A percentile compares a stretch with the other conserved stretches of the same genome.
Conservation (phyloP, 2,888 invertebrate genomes). For the Apamea anceps region DNA sequence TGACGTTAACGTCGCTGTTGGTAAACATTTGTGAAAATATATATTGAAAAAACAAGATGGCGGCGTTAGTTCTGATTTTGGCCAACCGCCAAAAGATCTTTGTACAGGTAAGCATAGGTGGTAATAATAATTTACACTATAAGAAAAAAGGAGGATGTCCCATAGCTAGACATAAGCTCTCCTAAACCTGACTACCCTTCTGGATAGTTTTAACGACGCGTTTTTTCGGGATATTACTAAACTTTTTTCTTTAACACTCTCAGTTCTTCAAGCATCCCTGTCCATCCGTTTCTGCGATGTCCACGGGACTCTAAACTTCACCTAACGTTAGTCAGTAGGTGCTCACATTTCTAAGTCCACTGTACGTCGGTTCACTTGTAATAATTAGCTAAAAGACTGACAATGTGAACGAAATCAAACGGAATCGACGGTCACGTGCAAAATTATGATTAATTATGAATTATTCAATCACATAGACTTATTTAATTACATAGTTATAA, state of each 20-base stretch:
- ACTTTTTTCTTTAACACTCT: slow-evolving; percentile 15
- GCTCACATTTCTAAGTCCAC: slow-evolving; percentile 66
- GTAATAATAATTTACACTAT: not conserved
- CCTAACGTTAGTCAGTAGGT: slow-evolving; percentile 60
- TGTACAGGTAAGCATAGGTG: not conserved
- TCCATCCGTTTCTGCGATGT: slow-evolving; percentile 47
- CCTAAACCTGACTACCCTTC: not conserved
- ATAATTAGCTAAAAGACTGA: slow-evolving; percentile 83
- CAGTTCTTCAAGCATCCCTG: slow-evolving; percentile 18
- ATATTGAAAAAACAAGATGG: not conserved
- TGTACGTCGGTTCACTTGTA: slow-evolving; percentile 66
- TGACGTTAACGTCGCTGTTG: not conserved
- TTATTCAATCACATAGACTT: slow-evolving; percentile 87
- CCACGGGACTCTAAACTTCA: slow-evolving; percentile 63
- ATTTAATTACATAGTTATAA: slow-evolving; percentile 85
- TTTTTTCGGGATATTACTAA: slow-evolving; percentile 53
- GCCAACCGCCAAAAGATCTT: not conserved
- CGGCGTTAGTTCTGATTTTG: not conserved
- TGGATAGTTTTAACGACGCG: not conserved
- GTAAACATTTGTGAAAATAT: not conserved
- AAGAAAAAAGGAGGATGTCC: no score
- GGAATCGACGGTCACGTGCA: slow-evolving; percentile 77
- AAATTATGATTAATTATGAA: slow-evolving; percentile 75
- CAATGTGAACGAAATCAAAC: slow-evolving; percentile 79
- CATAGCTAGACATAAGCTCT: no score